phyloP scores from a whole-genome alignment of 2,797 vertebrate species.

The Pseudochromis fuscus region DNA sequence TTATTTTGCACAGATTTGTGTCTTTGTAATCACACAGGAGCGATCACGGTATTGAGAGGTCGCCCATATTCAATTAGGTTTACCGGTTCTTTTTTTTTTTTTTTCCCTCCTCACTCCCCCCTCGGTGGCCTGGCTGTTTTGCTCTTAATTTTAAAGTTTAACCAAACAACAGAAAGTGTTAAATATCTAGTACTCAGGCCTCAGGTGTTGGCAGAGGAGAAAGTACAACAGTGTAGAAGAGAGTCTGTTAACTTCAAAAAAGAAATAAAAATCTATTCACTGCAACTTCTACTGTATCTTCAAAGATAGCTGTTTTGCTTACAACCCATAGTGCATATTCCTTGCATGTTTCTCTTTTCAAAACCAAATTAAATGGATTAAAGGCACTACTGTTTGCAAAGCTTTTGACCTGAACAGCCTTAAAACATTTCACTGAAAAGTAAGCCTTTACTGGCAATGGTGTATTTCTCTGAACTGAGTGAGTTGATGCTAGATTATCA shows the following conservation, averaged over 20 bases:
- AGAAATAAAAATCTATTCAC: background rate
- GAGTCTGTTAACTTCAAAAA: background rate
- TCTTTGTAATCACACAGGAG: background rate
- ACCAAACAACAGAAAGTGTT: no score
- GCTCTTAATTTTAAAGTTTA: slow-evolving; percentile 20
- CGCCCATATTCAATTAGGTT: background rate
- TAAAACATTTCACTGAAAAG: slow-evolving; percentile 23
- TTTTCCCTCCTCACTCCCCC: background rate
- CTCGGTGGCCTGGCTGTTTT: slow-evolving; percentile 15
- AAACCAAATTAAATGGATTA: slow-evolving; percentile 31
- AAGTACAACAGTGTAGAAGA: background rate
- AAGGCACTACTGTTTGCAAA: slow-evolving; percentile 25
- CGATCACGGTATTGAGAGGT: background rate
- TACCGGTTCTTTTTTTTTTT: slow-evolving; percentile 14
- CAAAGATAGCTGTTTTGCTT: slow-evolving; percentile 12
- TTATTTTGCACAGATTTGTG: background rate
- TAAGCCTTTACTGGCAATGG: slow-evolving; percentile 7
- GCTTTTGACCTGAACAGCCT: slow-evolving; percentile 19
- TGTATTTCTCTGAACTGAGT: background rate
- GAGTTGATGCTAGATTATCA: slow-evolving; percentile 10
- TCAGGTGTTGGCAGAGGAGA: slow-evolving; percentile 1
- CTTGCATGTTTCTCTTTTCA: background rate
- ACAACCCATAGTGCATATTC: background rate
- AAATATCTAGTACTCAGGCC: background rate
- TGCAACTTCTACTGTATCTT: slow-evolving; percentile 1